These are phyloP conservation scores for Prietella phreatophila DNA, from an alignment of 2,113 vertebrate genomes.

Conservation along the genomic window DNA sequence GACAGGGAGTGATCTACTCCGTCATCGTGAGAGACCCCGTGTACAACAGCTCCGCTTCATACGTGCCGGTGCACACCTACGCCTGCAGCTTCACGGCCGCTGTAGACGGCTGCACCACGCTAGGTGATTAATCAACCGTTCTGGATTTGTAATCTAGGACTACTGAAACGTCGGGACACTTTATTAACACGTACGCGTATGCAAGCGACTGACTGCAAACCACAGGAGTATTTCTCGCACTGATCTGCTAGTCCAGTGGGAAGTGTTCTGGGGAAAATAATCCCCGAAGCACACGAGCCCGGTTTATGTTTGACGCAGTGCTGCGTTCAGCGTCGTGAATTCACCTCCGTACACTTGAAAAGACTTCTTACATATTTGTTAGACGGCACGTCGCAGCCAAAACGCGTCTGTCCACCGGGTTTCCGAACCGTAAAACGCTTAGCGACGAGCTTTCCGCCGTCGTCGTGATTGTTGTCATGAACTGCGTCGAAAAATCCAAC, in stretches of 20 bases:
- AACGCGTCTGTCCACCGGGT: not conserved
- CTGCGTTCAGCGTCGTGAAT: not conserved
- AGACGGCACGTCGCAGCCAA: too few relatives aligned
- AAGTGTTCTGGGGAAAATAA: not conserved
- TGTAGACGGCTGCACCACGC: conserved; percentile 76
- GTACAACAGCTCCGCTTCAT: conserved; percentile 84
- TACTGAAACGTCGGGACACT: not conserved
- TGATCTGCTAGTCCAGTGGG: too few relatives aligned
- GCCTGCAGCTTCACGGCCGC: conserved; percentile 81
- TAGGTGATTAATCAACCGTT: conserved; percentile 69
- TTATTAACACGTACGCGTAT: not conserved
- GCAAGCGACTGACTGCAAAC: not conserved
- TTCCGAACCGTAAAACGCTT: not conserved
- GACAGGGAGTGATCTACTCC: conserved; percentile 89
- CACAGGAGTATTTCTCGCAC: too few relatives aligned
- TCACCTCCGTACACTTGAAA: not conserved
- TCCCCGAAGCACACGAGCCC: not conserved
- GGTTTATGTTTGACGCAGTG: not conserved
- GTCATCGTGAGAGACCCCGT: conserved; percentile 86
- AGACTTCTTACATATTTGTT: too few relatives aligned
- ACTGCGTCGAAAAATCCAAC: not conserved
- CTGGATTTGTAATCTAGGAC: not conserved
- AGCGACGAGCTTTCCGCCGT: not conserved
- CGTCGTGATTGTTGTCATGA: not conserved
- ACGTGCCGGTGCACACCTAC: conserved; percentile 87